Conservation (phyloP, 2,888 invertebrate species). For the Drosophila macrospina region DNA sequence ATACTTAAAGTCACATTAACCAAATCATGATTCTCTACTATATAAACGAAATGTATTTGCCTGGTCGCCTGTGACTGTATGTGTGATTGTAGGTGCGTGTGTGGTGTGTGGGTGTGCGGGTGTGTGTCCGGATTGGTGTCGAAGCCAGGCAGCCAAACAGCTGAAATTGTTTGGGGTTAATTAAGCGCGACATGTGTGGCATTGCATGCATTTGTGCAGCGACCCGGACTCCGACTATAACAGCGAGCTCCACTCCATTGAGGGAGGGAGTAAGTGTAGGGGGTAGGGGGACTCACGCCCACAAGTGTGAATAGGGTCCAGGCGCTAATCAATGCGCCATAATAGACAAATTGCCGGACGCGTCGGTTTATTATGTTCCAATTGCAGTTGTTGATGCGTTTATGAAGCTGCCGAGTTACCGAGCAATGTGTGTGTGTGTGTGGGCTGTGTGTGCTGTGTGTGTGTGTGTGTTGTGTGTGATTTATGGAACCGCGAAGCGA, state of each 20-base stretch:
- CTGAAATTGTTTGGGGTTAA: conserved; percentile 81
- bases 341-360: conserved; percentile 72
- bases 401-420: conserved; percentile 57
- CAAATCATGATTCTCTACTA: background rate
- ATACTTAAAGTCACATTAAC: too few species aligned
- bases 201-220: conserved; percentile 67
- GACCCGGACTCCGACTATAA: conserved; percentile 36
- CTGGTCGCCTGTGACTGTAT: conserved; percentile 10
- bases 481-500: conserved; percentile 34
- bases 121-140: conserved; percentile 20
- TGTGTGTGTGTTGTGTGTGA: conserved; percentile 25
- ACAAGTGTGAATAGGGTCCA: conserved; percentile 69
- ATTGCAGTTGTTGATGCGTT: conserved; percentile 66
- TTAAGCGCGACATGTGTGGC: conserved; percentile 81
- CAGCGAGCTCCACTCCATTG: conserved; percentile 22
- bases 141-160: conserved; percentile 37
- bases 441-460: background rate
- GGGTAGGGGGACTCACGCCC: conserved; percentile 39
- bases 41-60: conserved; percentile 21
- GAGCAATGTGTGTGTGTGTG: conserved; percentile 2
- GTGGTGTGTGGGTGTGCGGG: conserved; percentile 26
- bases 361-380: conserved; percentile 67
- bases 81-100: conserved; percentile 24
- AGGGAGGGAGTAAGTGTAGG: background rate
- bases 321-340: conserved; percentile 74